These are phyloP conservation scores for Pseudoatta argentina DNA, from an alignment of 1,140 invertebrate genomes.

Conservation along the genomic window DNA sequence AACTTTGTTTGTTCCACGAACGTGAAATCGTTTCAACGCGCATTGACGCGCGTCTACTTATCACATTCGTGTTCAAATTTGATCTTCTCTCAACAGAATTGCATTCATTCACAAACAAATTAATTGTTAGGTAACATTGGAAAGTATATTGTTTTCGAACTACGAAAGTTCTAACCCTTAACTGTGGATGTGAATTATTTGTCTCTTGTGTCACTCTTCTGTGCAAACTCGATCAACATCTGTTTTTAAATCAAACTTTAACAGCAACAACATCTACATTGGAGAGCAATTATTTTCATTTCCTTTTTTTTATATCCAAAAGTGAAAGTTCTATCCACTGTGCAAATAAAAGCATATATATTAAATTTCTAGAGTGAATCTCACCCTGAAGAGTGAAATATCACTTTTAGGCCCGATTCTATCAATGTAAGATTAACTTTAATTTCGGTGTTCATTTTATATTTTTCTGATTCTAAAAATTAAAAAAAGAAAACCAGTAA, in stretches of 20 bases:
- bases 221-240: too few relatives aligned
- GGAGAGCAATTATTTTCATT: not conserved
- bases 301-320: not conserved
- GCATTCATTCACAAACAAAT: not conserved
- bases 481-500: too few relatives aligned
- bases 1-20: not conserved
- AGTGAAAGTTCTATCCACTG: not conserved
- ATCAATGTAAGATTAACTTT: too few relatives aligned
- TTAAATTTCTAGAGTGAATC: too few relatives aligned
- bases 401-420: too few relatives aligned
- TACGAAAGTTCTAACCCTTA: not conserved
- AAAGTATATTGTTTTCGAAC: not conserved
- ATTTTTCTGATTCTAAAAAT: too few relatives aligned
- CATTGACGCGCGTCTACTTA: not conserved
- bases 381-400: too few relatives aligned
- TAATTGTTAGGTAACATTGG: not conserved
- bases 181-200: not conserved
- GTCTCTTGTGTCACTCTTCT: not conserved
- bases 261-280: not conserved
- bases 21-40: not conserved
- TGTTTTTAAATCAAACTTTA: not conserved
- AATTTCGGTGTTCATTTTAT: too few relatives aligned
- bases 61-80: not conserved
- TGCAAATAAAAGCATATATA: not conserved
- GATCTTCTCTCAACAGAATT: not conserved